Evolutionary conservation across 2,113 vertebrate species (phyloP), one percentile per base, ranked within the genome.

Genomic region (Calidris pugnax): DNA sequence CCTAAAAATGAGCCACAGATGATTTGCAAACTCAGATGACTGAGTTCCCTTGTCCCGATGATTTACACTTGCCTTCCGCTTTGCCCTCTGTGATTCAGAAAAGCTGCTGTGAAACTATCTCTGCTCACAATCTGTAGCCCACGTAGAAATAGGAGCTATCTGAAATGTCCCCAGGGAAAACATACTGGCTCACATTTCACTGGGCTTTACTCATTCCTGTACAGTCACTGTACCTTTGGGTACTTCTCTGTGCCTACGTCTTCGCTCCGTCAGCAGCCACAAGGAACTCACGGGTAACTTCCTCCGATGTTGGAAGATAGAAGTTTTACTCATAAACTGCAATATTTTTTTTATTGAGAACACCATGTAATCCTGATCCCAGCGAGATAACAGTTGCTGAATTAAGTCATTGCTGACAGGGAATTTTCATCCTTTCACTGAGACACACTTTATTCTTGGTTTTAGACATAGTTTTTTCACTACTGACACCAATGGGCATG

Each of bases 231-330:
- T 37, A 79, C n/a, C 62, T 83, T 23, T 5, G 48, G 53, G 76
- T 59, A 24, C 63, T 66, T 21, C 37, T 50, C 73, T 86, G 67
- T 83, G 72, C n/a, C 2, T 0, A 20, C 0, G 2, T 41, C 47
- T 72, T 76, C 1, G 18, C 89, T 68, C 48, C 4, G 0, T 43
- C 63, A 81, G 73, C 71, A 75, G 56, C 74, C 78, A 11, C 6
- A 62, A 67, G 53, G 47, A 68, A 85, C 64, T 55, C 41, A 50
- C 0, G 0, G n/a, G 17, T 9, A 75, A 37, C 14, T 72, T 85
- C 60, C 66, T 81, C 37, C 0, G 0, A 16, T 20, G 39, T 11
- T 48, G 56, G 60, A n/a, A 81, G 89, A 51, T 10, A 56, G 7
- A 69, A 85, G 16, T 62, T 91, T 50, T 74, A 35, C 56, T 79